These are phyloP conservation scores for Halcyon malimbica DNA, from an alignment of 2,113 vertebrate species.

Conservation along the genomic window DNA sequence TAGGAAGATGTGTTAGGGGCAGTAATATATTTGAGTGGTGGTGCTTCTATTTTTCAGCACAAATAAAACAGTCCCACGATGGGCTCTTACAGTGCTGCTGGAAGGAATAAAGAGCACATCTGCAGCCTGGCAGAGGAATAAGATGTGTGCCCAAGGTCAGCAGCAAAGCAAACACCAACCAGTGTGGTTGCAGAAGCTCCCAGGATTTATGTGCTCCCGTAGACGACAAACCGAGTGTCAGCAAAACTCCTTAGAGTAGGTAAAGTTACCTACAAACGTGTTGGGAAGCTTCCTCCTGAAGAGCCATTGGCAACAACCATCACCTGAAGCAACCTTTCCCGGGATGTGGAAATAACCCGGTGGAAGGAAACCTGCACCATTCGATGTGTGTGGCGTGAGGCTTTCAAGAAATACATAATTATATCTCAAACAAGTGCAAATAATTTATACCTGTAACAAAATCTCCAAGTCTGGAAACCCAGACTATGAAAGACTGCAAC, in stretches of 20 bases:
- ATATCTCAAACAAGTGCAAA: not conserved
- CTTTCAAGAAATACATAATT: not conserved
- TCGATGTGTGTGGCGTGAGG: accelerated
- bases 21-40: not conserved
- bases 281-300: not conserved
- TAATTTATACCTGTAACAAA: not conserved
- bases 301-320: not conserved
- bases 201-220: accelerated
- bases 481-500: not conserved
- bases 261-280: not conserved
- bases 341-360: accelerated
- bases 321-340: not conserved
- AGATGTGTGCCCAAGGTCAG: not conserved
- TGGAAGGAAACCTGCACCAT: not conserved
- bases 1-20: not conserved
- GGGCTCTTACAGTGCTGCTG: not conserved
- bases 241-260: not conserved
- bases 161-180: not conserved
- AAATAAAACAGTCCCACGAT: not conserved
- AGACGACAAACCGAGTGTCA: accelerated
- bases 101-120: not conserved
- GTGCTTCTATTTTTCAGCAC: not conserved
- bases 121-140: not conserved
- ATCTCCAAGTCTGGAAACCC: not conserved
- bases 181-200: accelerated